Evolutionary conservation across 2,113 vertebrate genomes (phyloP).

Genomic region (Lathamus discolor): DNA sequence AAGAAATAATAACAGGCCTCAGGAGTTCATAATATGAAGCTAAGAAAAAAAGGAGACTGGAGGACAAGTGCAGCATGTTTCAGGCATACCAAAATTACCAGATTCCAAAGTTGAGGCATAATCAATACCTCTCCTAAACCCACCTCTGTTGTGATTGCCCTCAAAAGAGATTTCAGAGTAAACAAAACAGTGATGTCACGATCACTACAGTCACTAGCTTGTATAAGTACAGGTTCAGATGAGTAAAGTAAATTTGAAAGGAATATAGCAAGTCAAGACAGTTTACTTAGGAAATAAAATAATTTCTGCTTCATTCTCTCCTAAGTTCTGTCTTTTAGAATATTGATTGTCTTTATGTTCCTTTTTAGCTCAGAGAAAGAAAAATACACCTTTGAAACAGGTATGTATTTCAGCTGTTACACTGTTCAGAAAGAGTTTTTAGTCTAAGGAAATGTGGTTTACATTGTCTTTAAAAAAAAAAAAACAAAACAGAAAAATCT

Average conservation of each 20-base stretch:
- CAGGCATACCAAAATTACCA: constrained; percentile 41
- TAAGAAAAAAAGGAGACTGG: constrained; percentile 17
- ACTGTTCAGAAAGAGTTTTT: background rate
- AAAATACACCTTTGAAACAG: background rate
- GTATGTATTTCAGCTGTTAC: background rate
- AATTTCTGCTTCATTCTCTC: background rate
- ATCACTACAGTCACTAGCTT: background rate
- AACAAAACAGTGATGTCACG: constrained; percentile 47
- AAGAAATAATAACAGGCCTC: constrained; percentile 25
- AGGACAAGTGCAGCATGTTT: constrained; percentile 34
- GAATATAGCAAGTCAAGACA: constrained; percentile 43
- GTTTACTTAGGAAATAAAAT: constrained; percentile 16
- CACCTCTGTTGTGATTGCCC: constrained; percentile 30
- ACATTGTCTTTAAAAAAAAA: background rate
- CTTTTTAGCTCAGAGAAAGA: background rate
- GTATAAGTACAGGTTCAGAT: constrained; percentile 22
- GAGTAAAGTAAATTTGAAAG: constrained; percentile 24
- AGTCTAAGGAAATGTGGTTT: background rate
- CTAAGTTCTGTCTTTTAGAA: background rate
- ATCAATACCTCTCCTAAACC: constrained; percentile 33
- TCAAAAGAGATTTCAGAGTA: constrained; percentile 23
- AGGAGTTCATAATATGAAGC: constrained; percentile 1
- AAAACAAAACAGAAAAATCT: background rate
- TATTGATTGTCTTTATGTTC: background rate
- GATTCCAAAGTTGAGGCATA: constrained; percentile 25